These are phyloP conservation scores for Apodemia hepburni DNA, from an alignment of 2,888 invertebrate species.

Conservation along the genomic window DNA sequence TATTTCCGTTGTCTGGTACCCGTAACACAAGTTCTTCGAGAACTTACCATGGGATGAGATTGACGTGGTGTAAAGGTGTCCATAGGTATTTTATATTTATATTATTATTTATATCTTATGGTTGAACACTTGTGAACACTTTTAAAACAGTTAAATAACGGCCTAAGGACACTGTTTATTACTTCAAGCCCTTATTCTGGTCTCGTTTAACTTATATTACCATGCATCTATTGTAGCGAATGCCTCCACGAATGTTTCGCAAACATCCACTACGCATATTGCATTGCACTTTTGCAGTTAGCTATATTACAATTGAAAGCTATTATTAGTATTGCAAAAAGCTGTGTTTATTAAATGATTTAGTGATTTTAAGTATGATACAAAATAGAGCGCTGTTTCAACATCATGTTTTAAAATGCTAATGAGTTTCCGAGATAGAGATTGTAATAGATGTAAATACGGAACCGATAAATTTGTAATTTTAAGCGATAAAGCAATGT, in stretches of 20 bases:
- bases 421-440: slow-evolving; percentile 4
- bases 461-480: neutral
- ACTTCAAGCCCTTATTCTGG: slow-evolving; percentile 20
- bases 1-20: too few relatives aligned
- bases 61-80: too few relatives aligned
- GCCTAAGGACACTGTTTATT: too few relatives aligned
- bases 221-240: slow-evolving; percentile 24
- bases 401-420: slow-evolving; percentile 18
- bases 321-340: slow-evolving; percentile 27
- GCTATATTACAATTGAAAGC: slow-evolving; percentile 27
- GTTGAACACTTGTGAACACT: too few relatives aligned
- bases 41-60: too few relatives aligned
- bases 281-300: slow-evolving; percentile 26
- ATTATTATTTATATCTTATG: too few relatives aligned
- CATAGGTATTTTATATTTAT: too few relatives aligned
- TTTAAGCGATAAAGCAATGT: neutral
- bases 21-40: too few relatives aligned
- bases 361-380: slow-evolving; percentile 21
- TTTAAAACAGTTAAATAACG: too few relatives aligned
- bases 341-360: slow-evolving; percentile 27
- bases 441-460: neutral
- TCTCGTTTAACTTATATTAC: slow-evolving; percentile 24
- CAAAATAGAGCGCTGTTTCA: slow-evolving; percentile 17
- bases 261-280: slow-evolving; percentile 28
- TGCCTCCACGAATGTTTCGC: slow-evolving; percentile 22